Evolutionary conservation across 2,888 invertebrate genomes (phyloP), one percentile per base, ranked within the genome.

Genomic region (Dioctria rufipes): DNA sequence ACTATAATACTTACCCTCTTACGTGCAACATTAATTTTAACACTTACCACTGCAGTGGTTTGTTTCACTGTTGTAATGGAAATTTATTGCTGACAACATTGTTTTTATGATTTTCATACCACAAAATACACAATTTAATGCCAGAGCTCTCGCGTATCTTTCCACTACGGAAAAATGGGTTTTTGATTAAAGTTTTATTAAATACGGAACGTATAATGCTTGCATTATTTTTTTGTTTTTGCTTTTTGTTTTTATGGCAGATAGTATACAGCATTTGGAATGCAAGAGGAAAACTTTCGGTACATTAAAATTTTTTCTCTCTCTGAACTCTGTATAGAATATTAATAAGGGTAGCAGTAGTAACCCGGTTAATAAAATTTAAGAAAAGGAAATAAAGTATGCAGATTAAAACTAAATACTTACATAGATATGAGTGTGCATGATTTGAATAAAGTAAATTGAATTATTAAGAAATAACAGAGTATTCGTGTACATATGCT

Each of bases 71-170:
- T 60, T 75, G 58, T 60, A 42, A 60, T 25, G 60, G 25, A 42
- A 75, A 75, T 75, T 75, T 75, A 75, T 75, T 42, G 73, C 60
- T 75, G 58, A 75, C 58, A 43, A 60, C 42, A 63, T 63, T 63
- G 63, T 63, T 63, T 63, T 63, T 63, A 63, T 63, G 63, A 60
- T 60, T 75, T 42, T 60, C 73, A 60, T 60, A 43, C 60, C 60
- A 42, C 58, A 69, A 69, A 69, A 69, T 69, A 69, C 25, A 39
- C 69, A 69, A 51, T 39, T 51, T 54, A 54, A 54, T 54, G 54
- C 54, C 11, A n/a, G 54, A 4, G 54, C n/a, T 8, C 54, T 63
- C 25, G 6, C 63, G 63, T 63, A 40, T 39, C 63, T 25, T 63
- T 63, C 25, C 8, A 39, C 40, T 63, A 61, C 5, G 6, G 6